Evolutionary conservation across 1,140 invertebrate genomes (phyloP).

Genomic region (Acromyrmex heyeri): DNA sequence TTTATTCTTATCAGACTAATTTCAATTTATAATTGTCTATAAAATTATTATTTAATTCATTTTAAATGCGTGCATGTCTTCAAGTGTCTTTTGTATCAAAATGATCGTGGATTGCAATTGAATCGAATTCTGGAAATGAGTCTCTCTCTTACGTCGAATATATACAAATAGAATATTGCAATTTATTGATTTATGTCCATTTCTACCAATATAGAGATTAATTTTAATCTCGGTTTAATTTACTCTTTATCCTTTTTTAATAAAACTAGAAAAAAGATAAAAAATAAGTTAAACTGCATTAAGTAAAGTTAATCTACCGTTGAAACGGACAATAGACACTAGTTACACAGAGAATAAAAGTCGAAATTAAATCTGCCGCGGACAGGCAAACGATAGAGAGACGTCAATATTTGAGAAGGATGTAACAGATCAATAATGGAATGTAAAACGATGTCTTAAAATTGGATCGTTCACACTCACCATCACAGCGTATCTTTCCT

Average conservation of each 20-base stretch:
- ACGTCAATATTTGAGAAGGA: background rate
- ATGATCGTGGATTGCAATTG: background rate
- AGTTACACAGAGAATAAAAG: background rate
- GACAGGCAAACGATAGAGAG: background rate
- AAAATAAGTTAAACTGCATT: too few relatives aligned
- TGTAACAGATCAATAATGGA: background rate
- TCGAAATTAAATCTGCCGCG: slow-evolving; percentile 14
- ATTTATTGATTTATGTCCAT: background rate
- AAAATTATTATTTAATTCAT: slow-evolving; percentile 35
- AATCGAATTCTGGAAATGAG: background rate
- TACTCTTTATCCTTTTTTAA: too few relatives aligned
- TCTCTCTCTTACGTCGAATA: background rate
- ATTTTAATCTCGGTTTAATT: too few relatives aligned
- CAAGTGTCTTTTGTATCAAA: too few relatives aligned
- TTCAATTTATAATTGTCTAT: background rate
- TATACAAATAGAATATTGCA: background rate
- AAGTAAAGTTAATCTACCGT: too few relatives aligned
- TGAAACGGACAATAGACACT: background rate
- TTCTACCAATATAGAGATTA: too few relatives aligned
- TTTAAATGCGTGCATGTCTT: slow-evolving; percentile 2
- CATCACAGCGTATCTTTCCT: background rate
- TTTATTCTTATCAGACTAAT: too few relatives aligned
- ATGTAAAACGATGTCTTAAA: slow-evolving; percentile 33
- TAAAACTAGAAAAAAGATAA: too few relatives aligned
- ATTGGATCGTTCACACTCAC: slow-evolving; percentile 39